Evolutionary conservation across 2,113 vertebrate species (phyloP).

Genomic region (Cyanocitta stelleri): DNA sequence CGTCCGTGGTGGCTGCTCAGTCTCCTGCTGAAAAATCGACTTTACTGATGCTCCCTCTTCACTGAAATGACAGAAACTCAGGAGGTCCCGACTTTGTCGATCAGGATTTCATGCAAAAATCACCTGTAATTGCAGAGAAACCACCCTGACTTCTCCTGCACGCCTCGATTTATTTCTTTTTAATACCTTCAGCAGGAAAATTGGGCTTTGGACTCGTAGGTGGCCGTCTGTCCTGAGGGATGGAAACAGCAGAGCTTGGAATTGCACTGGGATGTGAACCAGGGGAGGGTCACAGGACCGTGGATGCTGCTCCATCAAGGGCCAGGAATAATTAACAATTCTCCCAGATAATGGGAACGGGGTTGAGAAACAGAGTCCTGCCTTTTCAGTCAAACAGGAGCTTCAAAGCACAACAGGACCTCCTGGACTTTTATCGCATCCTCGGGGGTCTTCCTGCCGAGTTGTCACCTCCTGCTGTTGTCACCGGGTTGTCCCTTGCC

Average conservation of each 20-base stretch:
- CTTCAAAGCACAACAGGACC: not conserved
- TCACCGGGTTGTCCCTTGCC: not conserved
- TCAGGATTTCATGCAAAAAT: not conserved
- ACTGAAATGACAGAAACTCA: rapidly evolving
- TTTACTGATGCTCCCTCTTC: not conserved
- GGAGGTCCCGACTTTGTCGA: not conserved
- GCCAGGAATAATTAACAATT: not conserved
- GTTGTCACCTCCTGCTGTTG: not conserved
- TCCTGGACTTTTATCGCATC: rapidly evolving
- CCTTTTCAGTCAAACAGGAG: not conserved
- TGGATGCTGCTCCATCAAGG: not conserved
- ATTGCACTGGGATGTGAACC: not conserved
- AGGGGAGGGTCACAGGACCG: not conserved
- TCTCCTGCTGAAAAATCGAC: not conserved
- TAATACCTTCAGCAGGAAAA: not conserved
- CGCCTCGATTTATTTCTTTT: rapidly evolving
- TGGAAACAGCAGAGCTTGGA: not conserved
- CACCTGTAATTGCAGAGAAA: not conserved
- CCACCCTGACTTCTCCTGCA: not conserved
- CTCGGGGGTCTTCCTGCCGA: rapidly evolving
- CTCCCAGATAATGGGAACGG: not conserved
- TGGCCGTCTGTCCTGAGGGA: not conserved
- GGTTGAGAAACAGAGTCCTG: too few relatives aligned
- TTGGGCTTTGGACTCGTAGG: rapidly evolving
- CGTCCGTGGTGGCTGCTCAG: not conserved